Evolutionary conservation across 2,888 invertebrate genomes (phyloP).

Genomic region (Lasioglossum figueresi): DNA sequence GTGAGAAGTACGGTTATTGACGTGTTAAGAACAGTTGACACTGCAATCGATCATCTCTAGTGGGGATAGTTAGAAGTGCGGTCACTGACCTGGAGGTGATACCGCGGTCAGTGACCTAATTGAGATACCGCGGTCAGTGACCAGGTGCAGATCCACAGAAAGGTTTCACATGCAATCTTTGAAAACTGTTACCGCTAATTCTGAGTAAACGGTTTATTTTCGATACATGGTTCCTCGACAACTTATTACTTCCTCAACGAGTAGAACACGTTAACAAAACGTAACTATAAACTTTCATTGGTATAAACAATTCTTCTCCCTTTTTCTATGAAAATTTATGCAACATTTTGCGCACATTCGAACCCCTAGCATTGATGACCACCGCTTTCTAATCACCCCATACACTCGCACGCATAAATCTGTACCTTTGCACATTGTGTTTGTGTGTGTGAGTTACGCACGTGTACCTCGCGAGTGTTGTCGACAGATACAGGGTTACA

Average conservation of each 20-base stretch:
- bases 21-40: background rate
- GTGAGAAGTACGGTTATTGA: background rate
- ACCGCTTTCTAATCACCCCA: background rate
- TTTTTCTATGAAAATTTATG: background rate
- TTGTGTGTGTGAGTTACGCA: conserved; percentile 39
- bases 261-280: background rate
- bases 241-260: background rate
- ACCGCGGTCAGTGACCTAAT: background rate
- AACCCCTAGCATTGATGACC: background rate
- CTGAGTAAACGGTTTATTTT: background rate
- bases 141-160: background rate
- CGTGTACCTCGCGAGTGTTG: conserved; percentile 10
- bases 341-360: background rate
- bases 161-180: background rate
- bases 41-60: background rate
- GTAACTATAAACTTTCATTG: background rate
- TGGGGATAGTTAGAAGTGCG: background rate
- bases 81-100: background rate
- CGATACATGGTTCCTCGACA: background rate
- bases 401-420: background rate
- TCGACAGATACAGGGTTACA: conserved; percentile 11
- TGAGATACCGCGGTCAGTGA: background rate
- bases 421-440: background rate
- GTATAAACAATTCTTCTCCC: background rate
- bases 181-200: background rate